Conservation (phyloP, 2,113 vertebrate species). For the Ictalurus furcatus region DNA sequence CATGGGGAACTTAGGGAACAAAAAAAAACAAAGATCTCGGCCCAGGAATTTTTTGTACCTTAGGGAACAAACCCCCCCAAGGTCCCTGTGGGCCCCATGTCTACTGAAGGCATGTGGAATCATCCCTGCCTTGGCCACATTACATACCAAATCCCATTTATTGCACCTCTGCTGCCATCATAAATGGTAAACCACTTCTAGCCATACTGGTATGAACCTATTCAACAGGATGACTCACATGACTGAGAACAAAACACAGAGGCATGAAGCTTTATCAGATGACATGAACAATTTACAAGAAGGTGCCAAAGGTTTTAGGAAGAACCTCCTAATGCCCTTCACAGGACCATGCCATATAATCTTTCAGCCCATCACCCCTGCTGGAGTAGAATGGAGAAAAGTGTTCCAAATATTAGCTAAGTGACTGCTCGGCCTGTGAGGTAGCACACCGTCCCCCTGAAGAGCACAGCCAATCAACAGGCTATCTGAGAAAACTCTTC, state of each 20-base stretch:
- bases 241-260: constrained; percentile 2
- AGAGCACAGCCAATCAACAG: not conserved
- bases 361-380: not conserved
- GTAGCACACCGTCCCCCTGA: not conserved
- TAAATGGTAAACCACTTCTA: not conserved
- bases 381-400: not conserved
- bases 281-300: constrained; percentile 41
- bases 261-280: not conserved
- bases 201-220: not conserved
- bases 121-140: not conserved
- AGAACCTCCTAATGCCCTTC: constrained; percentile 13
- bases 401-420: not conserved
- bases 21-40: not conserved
- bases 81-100: not conserved
- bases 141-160: not conserved
- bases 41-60: not conserved
- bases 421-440: not conserved
- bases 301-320: constrained; percentile 27
- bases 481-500: not conserved
- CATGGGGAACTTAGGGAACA: too few species aligned
- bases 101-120: not conserved
- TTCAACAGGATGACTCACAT: not conserved
- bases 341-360: constrained; percentile 34
- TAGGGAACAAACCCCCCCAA: not conserved
- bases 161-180: not conserved